These are phyloP conservation scores for Arothron firmamentum DNA, from an alignment of 2,113 vertebrate species.

Conservation along the genomic window DNA sequence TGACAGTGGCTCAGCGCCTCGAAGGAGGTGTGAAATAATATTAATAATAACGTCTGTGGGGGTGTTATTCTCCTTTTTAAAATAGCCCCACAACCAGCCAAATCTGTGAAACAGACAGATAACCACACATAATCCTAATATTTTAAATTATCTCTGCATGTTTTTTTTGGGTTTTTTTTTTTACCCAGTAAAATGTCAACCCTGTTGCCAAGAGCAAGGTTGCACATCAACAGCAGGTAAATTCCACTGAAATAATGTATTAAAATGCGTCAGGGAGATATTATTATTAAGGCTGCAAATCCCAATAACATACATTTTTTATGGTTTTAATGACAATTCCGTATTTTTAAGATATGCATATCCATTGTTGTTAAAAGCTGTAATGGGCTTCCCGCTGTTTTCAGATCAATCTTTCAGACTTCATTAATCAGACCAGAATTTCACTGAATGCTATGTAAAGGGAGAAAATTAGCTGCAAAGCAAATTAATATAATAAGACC, in stretches of 20 bases:
- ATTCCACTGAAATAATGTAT: constrained; percentile 16
- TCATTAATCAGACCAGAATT: background rate
- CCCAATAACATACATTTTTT: constrained; percentile 6
- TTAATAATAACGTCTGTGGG: background rate
- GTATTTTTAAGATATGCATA: constrained; percentile 14
- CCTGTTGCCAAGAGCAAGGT: background rate
- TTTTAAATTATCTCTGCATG: background rate
- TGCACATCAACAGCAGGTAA: constrained; percentile 6
- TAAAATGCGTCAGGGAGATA: constrained; percentile 13
- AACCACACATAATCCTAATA: background rate
- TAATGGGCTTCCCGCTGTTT: background rate
- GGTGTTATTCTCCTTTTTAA: background rate
- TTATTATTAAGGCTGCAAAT: constrained; percentile 20
- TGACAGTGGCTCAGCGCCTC: constrained; percentile 1
- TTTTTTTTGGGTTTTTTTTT: background rate
- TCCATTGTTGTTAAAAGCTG: constrained; percentile 11
- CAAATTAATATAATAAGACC: constrained; percentile 27
- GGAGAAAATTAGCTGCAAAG: background rate
- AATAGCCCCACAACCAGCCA: background rate
- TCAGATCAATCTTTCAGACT: too few relatives aligned
- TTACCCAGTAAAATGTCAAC: background rate
- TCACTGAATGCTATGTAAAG: background rate
- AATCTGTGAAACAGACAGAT: background rate
- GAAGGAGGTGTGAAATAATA: constrained; percentile 4
- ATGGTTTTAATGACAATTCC: constrained; percentile 29